These are phyloP conservation scores for Tamandua tetradactyla DNA, from an alignment of 2,797 vertebrate species.

Conservation along the genomic window DNA sequence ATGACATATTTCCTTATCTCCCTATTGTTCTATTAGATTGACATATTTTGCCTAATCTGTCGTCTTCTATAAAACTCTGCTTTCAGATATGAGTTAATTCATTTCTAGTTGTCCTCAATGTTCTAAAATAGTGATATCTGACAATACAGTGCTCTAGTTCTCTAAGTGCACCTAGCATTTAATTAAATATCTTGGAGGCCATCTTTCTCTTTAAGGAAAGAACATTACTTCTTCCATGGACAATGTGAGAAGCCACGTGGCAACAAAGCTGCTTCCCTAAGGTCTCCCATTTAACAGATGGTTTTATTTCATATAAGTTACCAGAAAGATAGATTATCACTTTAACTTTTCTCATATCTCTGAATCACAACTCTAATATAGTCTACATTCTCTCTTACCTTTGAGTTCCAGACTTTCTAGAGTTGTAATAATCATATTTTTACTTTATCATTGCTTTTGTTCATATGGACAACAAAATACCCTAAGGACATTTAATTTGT, in stretches of 20 bases:
- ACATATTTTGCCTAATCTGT: constrained; percentile 74
- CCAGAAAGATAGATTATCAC: neutral
- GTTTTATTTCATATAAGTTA: neutral
- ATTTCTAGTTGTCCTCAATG: constrained; percentile 73
- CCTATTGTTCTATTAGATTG: constrained; percentile 51
- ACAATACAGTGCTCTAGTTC: constrained; percentile 75
- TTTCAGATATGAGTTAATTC: constrained; percentile 77
- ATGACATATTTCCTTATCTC: constrained; percentile 67
- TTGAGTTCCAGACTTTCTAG: neutral
- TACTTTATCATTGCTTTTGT: constrained; percentile 4
- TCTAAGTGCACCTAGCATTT: constrained; percentile 62
- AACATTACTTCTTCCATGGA: constrained; percentile 53
- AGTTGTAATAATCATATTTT: neutral
- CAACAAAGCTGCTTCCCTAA: constrained; percentile 38
- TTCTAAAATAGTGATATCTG: constrained; percentile 77
- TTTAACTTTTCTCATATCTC: neutral
- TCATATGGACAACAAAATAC: neutral
- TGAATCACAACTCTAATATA: neutral
- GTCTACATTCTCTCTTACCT: neutral
- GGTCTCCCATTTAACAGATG: constrained; percentile 48
- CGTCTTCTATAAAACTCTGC: constrained; percentile 73
- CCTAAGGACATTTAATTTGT: neutral
- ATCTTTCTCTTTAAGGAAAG: constrained; percentile 66
- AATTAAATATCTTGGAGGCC: constrained; percentile 70
- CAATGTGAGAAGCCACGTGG: constrained; percentile 59